These are phyloP conservation scores for Phalacrocorax carbo DNA, from an alignment of 2,113 vertebrate genomes.

Conservation along the genomic window DNA sequence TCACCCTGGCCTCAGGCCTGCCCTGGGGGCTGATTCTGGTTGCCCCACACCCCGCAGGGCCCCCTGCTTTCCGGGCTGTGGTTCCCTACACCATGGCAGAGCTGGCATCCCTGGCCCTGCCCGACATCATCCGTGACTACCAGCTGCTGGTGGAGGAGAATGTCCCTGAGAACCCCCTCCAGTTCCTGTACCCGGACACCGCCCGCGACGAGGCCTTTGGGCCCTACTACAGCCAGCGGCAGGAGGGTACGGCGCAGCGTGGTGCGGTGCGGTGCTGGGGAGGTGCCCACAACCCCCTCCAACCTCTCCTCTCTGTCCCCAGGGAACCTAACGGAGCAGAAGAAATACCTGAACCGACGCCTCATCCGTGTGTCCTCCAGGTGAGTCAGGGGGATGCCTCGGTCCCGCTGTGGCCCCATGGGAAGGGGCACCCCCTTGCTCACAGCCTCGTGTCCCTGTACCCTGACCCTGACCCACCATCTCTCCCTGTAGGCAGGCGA, in stretches of 20 bases:
- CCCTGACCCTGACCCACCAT: accelerated
- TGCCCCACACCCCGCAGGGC: conserved; percentile 9
- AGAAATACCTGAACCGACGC: conserved; percentile 71
- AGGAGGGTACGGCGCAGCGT: conserved; percentile 46
- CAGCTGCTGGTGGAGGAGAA: conserved; percentile 84
- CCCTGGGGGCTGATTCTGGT: accelerated
- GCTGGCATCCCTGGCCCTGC: conserved; percentile 83
- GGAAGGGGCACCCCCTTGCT: neutral
- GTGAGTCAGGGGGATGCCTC: neutral
- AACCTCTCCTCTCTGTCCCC: neutral
- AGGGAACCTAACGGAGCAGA: conserved; percentile 43
- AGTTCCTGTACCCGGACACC: conserved; percentile 85
- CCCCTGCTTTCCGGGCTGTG: conserved; percentile 75
- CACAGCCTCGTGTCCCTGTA: accelerated
- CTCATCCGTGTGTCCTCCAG: conserved; percentile 74
- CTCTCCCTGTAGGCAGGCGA: neutral
- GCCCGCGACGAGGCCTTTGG: conserved; percentile 86
- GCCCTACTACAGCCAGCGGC: conserved; percentile 77
- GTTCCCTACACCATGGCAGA: conserved; percentile 86
- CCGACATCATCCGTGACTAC: conserved; percentile 89
- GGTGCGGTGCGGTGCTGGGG: accelerated
- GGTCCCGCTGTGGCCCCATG: accelerated
- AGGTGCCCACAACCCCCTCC: accelerated
- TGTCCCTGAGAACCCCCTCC: conserved; percentile 84
- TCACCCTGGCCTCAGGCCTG: neutral